Evolutionary conservation across 2,113 vertebrate genomes (phyloP).

Genomic region (Dicentrarchus labrax): DNA sequence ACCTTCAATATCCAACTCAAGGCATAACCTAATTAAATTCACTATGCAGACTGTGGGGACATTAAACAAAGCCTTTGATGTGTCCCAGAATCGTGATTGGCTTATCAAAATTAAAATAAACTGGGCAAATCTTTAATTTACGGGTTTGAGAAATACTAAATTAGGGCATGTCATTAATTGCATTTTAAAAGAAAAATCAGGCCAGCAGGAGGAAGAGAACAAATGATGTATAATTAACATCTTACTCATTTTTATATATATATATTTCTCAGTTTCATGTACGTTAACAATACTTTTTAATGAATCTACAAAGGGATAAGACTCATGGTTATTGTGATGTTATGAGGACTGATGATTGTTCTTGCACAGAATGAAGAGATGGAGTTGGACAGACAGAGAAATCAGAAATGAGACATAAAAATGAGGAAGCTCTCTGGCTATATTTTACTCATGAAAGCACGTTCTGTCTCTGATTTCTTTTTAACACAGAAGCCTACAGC

Average conservation of each 20-base stretch:
- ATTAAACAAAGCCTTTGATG: background rate
- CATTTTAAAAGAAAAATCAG: background rate
- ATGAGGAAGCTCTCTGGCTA: constrained; percentile 1
- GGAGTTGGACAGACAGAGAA: background rate
- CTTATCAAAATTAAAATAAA: constrained; percentile 14
- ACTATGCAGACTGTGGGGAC: background rate
- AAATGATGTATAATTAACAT: background rate
- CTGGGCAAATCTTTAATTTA: background rate
- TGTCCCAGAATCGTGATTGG: background rate
- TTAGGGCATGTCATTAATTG: background rate
- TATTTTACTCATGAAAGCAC: background rate
- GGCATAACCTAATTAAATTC: background rate
- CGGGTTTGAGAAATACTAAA: background rate
- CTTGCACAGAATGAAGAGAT: background rate
- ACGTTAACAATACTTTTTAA: too few relatives aligned
- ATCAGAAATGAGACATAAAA: background rate
- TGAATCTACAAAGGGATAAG: background rate
- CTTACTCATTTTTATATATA: background rate
- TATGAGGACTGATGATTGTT: too few relatives aligned
- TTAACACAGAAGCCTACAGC: too few relatives aligned
- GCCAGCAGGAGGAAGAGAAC: background rate
- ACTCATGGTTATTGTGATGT: background rate
- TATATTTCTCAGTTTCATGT: too few relatives aligned
- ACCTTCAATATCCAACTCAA: constrained; percentile 7
- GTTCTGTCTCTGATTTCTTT: background rate